phyloP scores from a whole-genome alignment of 2,113 vertebrate genomes.

The Sterna hirundo region DNA sequence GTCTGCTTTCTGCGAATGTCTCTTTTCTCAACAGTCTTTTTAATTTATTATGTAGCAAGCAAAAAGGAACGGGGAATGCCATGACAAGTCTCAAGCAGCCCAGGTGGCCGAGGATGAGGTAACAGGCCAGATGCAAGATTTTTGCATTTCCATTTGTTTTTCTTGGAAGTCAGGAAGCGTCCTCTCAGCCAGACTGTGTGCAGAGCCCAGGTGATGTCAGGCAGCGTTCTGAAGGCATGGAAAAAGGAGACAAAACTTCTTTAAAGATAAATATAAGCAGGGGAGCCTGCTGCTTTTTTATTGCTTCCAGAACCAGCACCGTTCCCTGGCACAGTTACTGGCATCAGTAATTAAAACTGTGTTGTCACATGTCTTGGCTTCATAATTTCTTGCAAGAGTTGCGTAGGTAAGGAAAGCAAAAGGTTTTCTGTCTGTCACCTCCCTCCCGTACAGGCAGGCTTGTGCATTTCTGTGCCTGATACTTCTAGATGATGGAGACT shows the following conservation, averaged over 20 bases:
- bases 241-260: background rate
- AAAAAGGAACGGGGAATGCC: background rate
- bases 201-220: background rate
- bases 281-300: background rate
- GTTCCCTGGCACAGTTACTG: background rate
- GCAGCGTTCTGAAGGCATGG: background rate
- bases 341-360: background rate
- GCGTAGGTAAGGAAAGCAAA: background rate
- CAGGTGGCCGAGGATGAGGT: slow-evolving; percentile 5
- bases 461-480: background rate
- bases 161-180: slow-evolving; percentile 29
- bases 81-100: background rate
- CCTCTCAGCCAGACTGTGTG: background rate
- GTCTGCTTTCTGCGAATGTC: background rate
- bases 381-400: background rate
- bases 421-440: background rate
- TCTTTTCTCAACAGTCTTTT: background rate
- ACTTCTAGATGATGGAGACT: background rate
- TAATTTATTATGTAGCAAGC: background rate
- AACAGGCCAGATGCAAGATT: slow-evolving; percentile 10
- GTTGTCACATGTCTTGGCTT: background rate
- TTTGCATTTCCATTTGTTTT: slow-evolving; percentile 16
- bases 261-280: background rate
- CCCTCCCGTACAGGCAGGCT: background rate
- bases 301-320: background rate